Evolutionary conservation across 2,797 vertebrate species (phyloP), one percentile per base, ranked within the genome.

Genomic region (Zalophus californianus): DNA sequence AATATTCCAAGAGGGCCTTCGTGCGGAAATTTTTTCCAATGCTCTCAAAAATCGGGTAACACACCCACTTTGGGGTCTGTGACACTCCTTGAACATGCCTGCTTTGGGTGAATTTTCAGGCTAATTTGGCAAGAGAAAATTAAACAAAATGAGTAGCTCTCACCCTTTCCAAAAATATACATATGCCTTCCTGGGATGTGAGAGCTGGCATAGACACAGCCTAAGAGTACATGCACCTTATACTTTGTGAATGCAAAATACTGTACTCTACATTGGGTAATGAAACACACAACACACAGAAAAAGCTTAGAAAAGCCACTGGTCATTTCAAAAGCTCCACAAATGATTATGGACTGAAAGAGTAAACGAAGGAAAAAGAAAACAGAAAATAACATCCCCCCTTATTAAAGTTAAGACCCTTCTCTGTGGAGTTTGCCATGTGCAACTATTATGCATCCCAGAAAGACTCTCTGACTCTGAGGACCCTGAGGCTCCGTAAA

Each of bases 191-290:
- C 86, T 94, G 86, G 25, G 89, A 48, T 78, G 66, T 94, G 75
- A 97, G 86, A 82, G 83, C 97, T 98, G 80, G 98, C 93, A 96
- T 98, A 98, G 98, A 98, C 98, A 98, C 98, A 98, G 97, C 98
- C 98, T 97, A 98, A 97, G 96, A 97, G 97, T 95, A 88, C 97
- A 98, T 92, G 95, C 97, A 98, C 97, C 96, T 98, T 98, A 97
- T 68, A 95, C 38, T 62, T 92, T 64, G 84, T 98, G 98, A 98
- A 98, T 88, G 21, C 98, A 97, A 98, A 98, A 98, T 97, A 97
- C 97, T 96, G 97, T 98, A 98, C 97, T 96, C 97, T 98, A 97
- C 78, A 98, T 56, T 89, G 97, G 97, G 52, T 41, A 97, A 98
- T 96, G 97, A 98, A 97, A 98, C 92, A 91, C 97, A 56, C 94